Conservation (phyloP, 2,113 vertebrate species). For the Oreochromis aureus region DNA sequence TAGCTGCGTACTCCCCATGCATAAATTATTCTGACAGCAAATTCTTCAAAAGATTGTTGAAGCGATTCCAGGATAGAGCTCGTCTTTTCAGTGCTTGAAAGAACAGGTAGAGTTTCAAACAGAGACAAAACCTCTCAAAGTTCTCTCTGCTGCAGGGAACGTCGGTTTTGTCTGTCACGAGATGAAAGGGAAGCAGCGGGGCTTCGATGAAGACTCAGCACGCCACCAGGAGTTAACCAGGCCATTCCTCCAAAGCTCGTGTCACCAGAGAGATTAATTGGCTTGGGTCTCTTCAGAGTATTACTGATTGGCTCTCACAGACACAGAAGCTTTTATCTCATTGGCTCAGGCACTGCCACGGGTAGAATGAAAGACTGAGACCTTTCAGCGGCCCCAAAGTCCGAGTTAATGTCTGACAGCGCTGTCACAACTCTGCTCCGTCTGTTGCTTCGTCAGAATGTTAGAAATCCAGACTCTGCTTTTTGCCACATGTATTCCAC, state of each 20-base stretch:
- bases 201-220: conserved; percentile 47
- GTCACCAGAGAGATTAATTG: conserved; percentile 68
- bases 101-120: conserved; percentile 55
- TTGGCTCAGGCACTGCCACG: conserved; percentile 53
- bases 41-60: conserved; percentile 49
- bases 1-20: conserved; percentile 24
- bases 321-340: conserved; percentile 61
- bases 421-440: not conserved
- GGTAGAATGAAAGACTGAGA: conserved; percentile 33
- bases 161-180: conserved; percentile 17
- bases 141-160: conserved; percentile 23
- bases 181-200: conserved; percentile 55
- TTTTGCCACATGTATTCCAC: not conserved
- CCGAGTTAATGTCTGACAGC: conserved; percentile 30
- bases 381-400: conserved; percentile 32
- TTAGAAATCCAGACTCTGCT: not conserved
- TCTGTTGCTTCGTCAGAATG: not conserved
- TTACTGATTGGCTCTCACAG: conserved; percentile 54
- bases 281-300: conserved; percentile 42
- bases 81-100: conserved; percentile 28
- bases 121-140: conserved; percentile 42
- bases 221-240: conserved; percentile 55
- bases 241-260: conserved; percentile 54
- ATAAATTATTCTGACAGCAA: conserved; percentile 59
- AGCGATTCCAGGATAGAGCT: conserved; percentile 38